These are phyloP conservation scores for Trididemnum nubilum DNA, from an alignment of 23 tunicate genomes.

Conservation along the genomic window DNA sequence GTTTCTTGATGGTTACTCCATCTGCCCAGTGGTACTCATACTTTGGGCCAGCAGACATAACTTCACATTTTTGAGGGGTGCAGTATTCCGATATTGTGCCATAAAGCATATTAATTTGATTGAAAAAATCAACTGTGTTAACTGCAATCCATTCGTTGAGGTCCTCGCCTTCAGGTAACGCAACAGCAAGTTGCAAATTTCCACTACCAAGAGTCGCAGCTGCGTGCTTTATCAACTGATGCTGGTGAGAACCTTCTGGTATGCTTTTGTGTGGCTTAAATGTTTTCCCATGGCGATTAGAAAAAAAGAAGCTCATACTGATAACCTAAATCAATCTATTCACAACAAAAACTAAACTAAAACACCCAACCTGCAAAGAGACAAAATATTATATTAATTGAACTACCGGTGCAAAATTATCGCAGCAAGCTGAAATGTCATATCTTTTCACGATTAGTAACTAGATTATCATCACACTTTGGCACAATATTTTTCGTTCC, in stretches of 20 bases:
- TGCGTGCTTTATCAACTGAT: conserved; percentile 90
- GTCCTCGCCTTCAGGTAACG: conserved; percentile 96
- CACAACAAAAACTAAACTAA: too few species aligned
- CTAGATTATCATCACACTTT: too few species aligned
- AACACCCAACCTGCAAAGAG: too few species aligned
- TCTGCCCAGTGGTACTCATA: conserved; percentile 98
- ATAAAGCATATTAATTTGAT: conserved; percentile 95
- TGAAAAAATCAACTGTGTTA: conserved; percentile 95
- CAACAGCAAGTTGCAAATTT: conserved; percentile 91
- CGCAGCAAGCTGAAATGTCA: too few species aligned
- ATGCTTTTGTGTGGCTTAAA: conserved; percentile 90
- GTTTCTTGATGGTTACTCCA: conserved; percentile 92
- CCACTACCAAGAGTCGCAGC: conserved; percentile 98
- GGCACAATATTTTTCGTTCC: too few species aligned
- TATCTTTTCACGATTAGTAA: too few species aligned
- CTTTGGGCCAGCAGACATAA: conserved; percentile 97
- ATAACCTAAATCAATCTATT: too few species aligned
- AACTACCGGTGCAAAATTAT: too few species aligned
- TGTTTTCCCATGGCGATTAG: conserved; percentile 73
- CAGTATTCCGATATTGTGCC: conserved; percentile 91
- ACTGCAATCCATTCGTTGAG: conserved; percentile 96
- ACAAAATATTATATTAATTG: too few species aligned
- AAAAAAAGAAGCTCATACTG: conserved; percentile 88
- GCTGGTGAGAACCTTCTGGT: conserved; percentile 95
- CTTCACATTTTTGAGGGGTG: conserved; percentile 78